Conservation (phyloP, 2,888 invertebrate species). For the Allacma fusca region DNA sequence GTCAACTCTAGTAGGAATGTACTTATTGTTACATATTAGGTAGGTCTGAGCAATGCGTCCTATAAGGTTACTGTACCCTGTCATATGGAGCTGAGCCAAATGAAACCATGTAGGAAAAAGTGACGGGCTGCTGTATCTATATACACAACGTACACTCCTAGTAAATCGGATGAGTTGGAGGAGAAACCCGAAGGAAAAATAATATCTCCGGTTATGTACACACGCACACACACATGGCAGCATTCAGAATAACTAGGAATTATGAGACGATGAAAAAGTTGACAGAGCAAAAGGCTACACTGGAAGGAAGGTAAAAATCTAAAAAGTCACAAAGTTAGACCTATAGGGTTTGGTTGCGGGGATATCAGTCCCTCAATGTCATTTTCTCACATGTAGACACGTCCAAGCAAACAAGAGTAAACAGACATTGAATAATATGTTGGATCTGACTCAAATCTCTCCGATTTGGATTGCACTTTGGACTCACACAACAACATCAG, state of each 20-base stretch:
- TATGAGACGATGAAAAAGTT: neutral
- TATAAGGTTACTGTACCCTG: constrained; percentile 14
- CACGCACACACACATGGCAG: neutral
- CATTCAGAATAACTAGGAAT: neutral
- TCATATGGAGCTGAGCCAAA: constrained; percentile 23
- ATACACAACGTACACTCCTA: too few species aligned
- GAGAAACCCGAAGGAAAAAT: neutral
- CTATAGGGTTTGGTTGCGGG: neutral
- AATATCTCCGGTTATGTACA: neutral
- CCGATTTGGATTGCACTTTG: constrained; percentile 17
- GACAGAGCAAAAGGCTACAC: neutral
- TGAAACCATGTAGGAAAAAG: neutral
- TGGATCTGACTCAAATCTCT: constrained; percentile 35
- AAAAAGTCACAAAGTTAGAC: constrained; percentile 15
- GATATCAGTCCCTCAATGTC: constrained; percentile 7
- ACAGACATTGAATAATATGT: constrained; percentile 44
- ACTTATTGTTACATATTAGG: too few species aligned
- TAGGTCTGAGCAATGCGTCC: too few species aligned
- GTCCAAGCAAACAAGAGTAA: constrained; percentile 8
- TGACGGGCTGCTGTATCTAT: too few species aligned
- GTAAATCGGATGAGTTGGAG: too few species aligned
- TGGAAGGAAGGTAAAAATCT: neutral
- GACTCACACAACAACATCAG: neutral
- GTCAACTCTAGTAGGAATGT: too few species aligned
- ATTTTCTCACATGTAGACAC: neutral